phyloP scores from a whole-genome alignment of 1,140 invertebrate genomes.

The Drosophila dunni region DNA sequence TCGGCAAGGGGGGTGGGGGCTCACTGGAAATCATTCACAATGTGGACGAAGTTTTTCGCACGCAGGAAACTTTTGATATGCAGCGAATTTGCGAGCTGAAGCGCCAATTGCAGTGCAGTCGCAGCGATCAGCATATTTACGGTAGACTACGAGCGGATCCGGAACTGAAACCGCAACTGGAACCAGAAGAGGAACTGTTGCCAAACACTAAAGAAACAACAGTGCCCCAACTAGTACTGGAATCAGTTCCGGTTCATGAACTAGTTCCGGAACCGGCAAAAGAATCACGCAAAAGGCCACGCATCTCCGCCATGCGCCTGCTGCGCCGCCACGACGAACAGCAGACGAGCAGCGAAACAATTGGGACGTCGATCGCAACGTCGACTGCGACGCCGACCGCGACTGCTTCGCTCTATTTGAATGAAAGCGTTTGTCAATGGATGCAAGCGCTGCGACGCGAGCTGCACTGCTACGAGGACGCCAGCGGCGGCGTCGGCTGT shows the following conservation, averaged over 20 bases:
- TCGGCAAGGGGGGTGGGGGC: constrained; percentile 20
- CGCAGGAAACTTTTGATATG: constrained; percentile 77
- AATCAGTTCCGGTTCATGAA: no score
- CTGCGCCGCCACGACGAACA: constrained; percentile 16
- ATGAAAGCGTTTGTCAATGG: constrained; percentile 80
- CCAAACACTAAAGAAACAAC: no score
- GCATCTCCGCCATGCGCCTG: constrained; percentile 63
- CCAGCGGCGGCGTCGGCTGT: constrained; percentile 36
- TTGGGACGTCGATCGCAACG: neutral
- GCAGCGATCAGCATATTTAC: constrained; percentile 81
- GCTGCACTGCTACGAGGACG: constrained; percentile 65
- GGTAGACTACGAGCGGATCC: constrained; percentile 50
- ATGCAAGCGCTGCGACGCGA: constrained; percentile 69
- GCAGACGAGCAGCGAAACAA: constrained; percentile 12
- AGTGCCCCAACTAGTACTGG: neutral
- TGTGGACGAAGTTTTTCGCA: constrained; percentile 77
- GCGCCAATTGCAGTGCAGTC: constrained; percentile 58
- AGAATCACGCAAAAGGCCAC: constrained; percentile 37
- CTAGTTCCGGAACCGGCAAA: neutral
- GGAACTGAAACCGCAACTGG: neutral
- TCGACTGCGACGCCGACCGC: neutral
- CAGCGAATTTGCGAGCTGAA: constrained; percentile 76
- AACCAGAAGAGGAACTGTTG: neutral
- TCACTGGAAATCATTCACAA: constrained; percentile 80
- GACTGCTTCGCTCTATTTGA: constrained; percentile 52